Conservation (phyloP, 2,797 vertebrate genomes). For the Myotis myotis region DNA sequence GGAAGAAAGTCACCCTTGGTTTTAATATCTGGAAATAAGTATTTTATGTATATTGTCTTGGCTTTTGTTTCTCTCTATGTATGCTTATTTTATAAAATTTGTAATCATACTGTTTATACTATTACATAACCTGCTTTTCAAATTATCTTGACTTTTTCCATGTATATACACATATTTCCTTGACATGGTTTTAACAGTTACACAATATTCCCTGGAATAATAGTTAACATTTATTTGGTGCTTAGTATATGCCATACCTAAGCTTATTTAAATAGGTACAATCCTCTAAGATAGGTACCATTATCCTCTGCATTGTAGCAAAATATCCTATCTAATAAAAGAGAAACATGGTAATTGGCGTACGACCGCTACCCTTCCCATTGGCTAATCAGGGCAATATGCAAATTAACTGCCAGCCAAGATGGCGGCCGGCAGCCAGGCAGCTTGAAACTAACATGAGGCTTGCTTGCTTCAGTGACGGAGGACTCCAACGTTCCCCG, state of each 20-base stretch:
- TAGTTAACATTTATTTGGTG: background rate
- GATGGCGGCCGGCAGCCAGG: too few relatives aligned
- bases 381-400: too few relatives aligned
- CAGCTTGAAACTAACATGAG: too few relatives aligned
- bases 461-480: too few relatives aligned
- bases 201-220: background rate
- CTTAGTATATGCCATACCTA: background rate
- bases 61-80: background rate
- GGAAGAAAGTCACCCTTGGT: background rate
- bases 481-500: too few relatives aligned
- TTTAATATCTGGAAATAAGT: background rate
- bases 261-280: background rate
- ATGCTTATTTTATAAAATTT: slow-evolving; percentile 12
- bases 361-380: too few relatives aligned
- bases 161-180: background rate
- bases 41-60: background rate
- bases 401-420: too few relatives aligned
- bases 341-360: too few relatives aligned
- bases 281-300: background rate
- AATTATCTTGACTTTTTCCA: background rate
- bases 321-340: background rate
- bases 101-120: background rate
- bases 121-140: background rate
- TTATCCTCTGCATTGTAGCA: background rate
- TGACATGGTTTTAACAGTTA: background rate